Conservation (phyloP, 1,140 invertebrate genomes). For the Glomeris maerens region DNA sequence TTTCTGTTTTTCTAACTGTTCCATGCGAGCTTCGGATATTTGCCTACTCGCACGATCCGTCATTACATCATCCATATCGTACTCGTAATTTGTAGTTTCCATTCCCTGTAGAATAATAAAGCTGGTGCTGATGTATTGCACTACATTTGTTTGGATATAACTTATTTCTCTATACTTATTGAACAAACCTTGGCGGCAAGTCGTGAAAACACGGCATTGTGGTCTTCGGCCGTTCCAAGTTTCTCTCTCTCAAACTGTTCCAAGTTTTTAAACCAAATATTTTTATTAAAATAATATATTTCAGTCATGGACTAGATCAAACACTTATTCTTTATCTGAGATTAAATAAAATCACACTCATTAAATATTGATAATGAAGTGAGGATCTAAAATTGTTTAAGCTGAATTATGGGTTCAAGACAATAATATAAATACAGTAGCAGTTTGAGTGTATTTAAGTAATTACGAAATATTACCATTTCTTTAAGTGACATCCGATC, state of each 20-base stretch:
- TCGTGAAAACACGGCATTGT: slow-evolving; percentile 63
- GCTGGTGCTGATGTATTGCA: not conserved
- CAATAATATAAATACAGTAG: not conserved
- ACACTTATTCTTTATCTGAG: too few species aligned
- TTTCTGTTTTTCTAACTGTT: slow-evolving; percentile 44
- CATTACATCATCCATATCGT: slow-evolving; percentile 76
- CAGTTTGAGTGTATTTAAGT: not conserved
- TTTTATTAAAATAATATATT: too few species aligned
- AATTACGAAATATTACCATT: slow-evolving; percentile 45
- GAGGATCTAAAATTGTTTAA: not conserved
- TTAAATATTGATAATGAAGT: slow-evolving; percentile 9
- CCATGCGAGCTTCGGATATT: slow-evolving; percentile 43
- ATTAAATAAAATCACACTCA: too few species aligned
- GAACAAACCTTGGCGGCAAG: slow-evolving; percentile 46
- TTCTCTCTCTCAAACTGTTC: slow-evolving; percentile 85
- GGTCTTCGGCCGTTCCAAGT: slow-evolving; percentile 58
- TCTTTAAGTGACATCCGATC: slow-evolving; percentile 70
- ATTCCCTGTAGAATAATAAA: slow-evolving; percentile 30
- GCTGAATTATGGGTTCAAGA: not conserved
- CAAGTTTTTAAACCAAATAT: too few species aligned
- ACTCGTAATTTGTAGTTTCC: slow-evolving; percentile 50
- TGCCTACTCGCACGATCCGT: slow-evolving; percentile 51
- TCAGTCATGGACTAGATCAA: too few species aligned
- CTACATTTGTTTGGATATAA: not conserved
- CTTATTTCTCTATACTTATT: slow-evolving; percentile 3